A percentile compares a stretch with the other conserved stretches of the same genome.
phyloP scores from a whole-genome alignment of 1,140 invertebrate genomes.

The Bombus pascuorum region DNA sequence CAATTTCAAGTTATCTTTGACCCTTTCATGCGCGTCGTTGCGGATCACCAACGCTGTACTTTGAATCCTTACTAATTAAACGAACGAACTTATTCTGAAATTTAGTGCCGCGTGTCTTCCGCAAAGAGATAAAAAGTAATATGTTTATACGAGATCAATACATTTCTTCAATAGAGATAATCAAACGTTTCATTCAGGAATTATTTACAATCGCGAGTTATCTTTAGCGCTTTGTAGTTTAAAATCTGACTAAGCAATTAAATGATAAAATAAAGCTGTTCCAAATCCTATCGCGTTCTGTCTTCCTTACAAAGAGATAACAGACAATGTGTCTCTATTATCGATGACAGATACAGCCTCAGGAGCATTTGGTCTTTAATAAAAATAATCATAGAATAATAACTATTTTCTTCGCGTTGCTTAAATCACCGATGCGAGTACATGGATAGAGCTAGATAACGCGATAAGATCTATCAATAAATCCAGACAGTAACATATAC shows the following conservation, averaged over 20 bases:
- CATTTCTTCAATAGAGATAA: background rate
- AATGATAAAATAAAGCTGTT: background rate
- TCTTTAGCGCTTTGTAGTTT: background rate
- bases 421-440: background rate
- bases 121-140: background rate
- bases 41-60: background rate
- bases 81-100: background rate
- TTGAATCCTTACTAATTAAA: background rate
- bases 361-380: background rate
- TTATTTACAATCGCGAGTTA: background rate
- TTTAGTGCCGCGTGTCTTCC: background rate
- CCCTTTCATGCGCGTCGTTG: background rate
- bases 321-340: background rate
- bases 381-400: background rate
- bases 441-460: background rate
- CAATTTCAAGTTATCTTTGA: background rate
- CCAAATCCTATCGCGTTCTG: background rate
- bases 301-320: background rate
- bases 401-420: background rate
- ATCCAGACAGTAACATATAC: background rate
- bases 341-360: background rate
- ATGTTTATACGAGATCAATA: background rate
- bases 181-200: background rate
- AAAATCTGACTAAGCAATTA: background rate
- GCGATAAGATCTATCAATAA: background rate